Evolutionary conservation across 2,888 invertebrate genomes (phyloP).

Genomic region (Lamellibrachia satsuma): DNA sequence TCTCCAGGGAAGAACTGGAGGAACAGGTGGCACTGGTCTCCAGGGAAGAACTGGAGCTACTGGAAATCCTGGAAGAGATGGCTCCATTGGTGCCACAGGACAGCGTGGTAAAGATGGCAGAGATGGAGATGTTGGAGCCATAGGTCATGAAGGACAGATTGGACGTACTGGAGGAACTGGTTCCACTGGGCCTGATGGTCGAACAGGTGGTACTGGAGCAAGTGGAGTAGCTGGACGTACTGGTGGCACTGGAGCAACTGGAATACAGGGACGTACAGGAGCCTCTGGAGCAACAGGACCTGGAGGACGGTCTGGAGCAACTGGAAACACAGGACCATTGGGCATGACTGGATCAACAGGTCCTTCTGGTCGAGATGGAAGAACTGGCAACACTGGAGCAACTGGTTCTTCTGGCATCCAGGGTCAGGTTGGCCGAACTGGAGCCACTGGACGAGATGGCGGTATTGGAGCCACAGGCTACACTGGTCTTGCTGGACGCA

Average conservation of each 20-base stretch:
- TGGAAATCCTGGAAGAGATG: not conserved
- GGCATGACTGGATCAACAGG: conserved; percentile 41
- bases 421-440: conserved; percentile 30
- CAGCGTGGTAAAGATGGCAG: conserved; percentile 19
- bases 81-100: not conserved
- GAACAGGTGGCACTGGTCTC: not conserved
- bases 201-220: conserved; percentile 10
- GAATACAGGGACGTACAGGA: conserved; percentile 23
- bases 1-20: not conserved
- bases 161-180: conserved; percentile 22
- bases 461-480: not conserved
- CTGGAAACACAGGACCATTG: conserved; percentile 32
- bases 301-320: conserved; percentile 31
- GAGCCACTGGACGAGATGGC: conserved; percentile 21
- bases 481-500: not conserved
- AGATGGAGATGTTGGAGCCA: not conserved
- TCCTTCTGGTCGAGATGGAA: conserved; percentile 33
- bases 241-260: not conserved
- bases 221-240: conserved; percentile 1
- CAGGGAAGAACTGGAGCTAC: conserved; percentile 14
- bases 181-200: conserved; percentile 19
- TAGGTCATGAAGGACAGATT: not conserved
- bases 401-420: conserved; percentile 31
- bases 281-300: conserved; percentile 23
- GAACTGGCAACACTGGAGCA: conserved; percentile 30